These are phyloP conservation scores for Odontophorus gujanensis DNA, from an alignment of 2,113 vertebrate species.

Conservation along the genomic window DNA sequence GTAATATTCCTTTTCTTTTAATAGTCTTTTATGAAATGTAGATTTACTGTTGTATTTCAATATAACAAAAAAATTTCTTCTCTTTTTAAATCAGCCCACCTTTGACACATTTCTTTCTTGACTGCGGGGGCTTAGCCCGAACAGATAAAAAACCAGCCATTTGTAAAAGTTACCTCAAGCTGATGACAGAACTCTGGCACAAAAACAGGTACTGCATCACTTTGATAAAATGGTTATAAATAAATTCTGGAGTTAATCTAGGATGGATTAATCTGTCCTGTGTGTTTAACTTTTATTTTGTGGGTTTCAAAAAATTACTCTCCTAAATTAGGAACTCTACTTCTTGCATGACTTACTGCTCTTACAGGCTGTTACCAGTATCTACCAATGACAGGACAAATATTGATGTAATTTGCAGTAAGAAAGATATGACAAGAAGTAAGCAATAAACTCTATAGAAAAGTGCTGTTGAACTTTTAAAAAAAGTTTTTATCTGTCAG, in stretches of 20 bases:
- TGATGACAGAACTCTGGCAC: slow-evolving; percentile 97
- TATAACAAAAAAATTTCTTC: background rate
- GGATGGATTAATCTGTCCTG: background rate
- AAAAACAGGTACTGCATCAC: slow-evolving; percentile 88
- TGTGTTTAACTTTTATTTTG: background rate
- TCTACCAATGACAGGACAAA: background rate
- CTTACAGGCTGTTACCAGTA: background rate
- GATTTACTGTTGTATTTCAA: background rate
- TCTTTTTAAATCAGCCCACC: slow-evolving; percentile 83
- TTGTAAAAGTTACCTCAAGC: slow-evolving; percentile 98
- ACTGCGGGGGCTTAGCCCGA: slow-evolving; percentile 91
- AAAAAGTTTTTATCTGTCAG: background rate
- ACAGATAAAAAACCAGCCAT: slow-evolving; percentile 98
- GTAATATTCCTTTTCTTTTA: background rate
- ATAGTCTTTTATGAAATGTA: background rate
- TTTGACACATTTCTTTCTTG: slow-evolving; percentile 94
- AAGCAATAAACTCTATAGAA: background rate
- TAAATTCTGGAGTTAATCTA: background rate
- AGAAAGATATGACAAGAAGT: background rate
- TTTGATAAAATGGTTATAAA: background rate
- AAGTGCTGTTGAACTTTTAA: background rate
- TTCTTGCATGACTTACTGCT: background rate
- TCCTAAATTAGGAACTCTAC: background rate
- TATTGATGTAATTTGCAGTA: background rate
- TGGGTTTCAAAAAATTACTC: background rate